These are phyloP conservation scores for Misgurnus mizolepis DNA, from an alignment of 2,113 vertebrate species.

Conservation along the genomic window DNA sequence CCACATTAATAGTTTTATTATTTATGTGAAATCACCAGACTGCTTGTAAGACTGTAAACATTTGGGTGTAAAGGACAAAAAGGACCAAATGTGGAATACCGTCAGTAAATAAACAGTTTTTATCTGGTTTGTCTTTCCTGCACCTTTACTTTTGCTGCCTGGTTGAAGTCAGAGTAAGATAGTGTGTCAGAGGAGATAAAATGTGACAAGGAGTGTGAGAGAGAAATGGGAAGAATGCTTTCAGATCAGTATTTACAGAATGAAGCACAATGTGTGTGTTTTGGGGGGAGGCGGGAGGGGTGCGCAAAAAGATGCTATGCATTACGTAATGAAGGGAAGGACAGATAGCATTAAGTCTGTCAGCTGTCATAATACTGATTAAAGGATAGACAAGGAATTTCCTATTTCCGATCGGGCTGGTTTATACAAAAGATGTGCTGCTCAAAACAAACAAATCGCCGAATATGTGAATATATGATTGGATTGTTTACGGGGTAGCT, in stretches of 20 bases:
- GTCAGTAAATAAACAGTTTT: constrained; percentile 41
- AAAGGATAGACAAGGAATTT: constrained; percentile 68
- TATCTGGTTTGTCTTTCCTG: constrained; percentile 40
- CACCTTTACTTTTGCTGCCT: constrained; percentile 34
- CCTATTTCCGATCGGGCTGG: constrained; percentile 62
- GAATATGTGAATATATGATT: constrained; percentile 13
- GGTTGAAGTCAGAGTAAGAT: constrained; percentile 26
- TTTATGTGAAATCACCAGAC: background rate
- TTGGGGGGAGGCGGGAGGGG: constrained; percentile 33
- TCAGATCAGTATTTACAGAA: constrained; percentile 30
- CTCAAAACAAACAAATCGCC: constrained; percentile 37
- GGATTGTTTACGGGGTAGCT: background rate
- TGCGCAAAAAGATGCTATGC: constrained; percentile 45
- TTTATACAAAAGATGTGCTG: constrained; percentile 35
- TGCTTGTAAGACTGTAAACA: constrained; percentile 11
- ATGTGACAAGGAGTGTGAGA: constrained; percentile 31
- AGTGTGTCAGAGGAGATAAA: constrained; percentile 43
- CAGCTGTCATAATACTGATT: constrained; percentile 71
- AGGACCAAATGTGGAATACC: constrained; percentile 13
- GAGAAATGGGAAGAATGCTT: constrained; percentile 46
- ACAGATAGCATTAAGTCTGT: constrained; percentile 73
- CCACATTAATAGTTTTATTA: background rate
- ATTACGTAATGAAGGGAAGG: constrained; percentile 61
- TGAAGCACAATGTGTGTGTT: constrained; percentile 13
- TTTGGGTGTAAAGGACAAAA: constrained; percentile 18